phyloP scores from a whole-genome alignment of 2,113 vertebrate species.

The Sinocyclocheilus maitianheensis region DNA sequence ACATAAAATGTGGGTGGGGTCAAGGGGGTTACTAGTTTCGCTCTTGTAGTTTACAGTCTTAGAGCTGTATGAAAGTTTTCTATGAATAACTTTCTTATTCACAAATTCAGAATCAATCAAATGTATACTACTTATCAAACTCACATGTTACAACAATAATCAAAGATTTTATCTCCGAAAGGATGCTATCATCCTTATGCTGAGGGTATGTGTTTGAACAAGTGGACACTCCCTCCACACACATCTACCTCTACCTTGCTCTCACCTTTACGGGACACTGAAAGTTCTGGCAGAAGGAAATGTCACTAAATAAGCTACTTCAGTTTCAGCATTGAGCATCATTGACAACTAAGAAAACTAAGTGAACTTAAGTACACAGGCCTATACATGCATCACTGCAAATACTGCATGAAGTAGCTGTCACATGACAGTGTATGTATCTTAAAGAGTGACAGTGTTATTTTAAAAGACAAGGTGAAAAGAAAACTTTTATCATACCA shows the following conservation, averaged over 20 bases:
- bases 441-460: not conserved
- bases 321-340: not conserved
- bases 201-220: not conserved
- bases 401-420: not conserved
- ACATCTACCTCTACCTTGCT: conserved; percentile 34
- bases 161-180: not conserved
- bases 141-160: not conserved
- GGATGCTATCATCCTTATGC: not conserved
- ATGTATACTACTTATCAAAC: not conserved
- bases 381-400: not conserved
- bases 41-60: not conserved
- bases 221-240: conserved; percentile 18
- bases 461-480: not conserved
- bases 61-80: not conserved
- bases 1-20: not conserved
- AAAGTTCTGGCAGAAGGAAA: not conserved
- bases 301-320: conserved; percentile 1
- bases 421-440: not conserved
- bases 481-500: not conserved
- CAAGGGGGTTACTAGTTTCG: not conserved
- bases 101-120: not conserved
- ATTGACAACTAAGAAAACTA: not conserved
- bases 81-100: not conserved
- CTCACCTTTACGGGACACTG: conserved; percentile 16
- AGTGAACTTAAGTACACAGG: not conserved